Evolutionary conservation across 1,140 invertebrate genomes (phyloP).

Genomic region (Zaprionus lachaisei): DNA sequence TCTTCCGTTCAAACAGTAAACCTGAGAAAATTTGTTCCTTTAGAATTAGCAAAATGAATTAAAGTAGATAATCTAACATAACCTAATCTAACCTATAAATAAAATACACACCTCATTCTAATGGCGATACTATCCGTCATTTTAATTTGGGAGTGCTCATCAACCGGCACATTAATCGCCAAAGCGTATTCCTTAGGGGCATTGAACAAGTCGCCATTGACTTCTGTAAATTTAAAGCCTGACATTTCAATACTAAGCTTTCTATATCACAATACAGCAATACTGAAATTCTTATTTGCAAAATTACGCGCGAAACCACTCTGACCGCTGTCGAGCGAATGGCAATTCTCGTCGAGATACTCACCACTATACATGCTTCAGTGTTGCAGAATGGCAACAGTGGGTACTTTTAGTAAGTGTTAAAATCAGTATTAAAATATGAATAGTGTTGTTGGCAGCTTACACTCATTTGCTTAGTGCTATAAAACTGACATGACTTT

Average conservation of each 20-base stretch:
- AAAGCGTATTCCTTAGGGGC: slow-evolving; percentile 25
- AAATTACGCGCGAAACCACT: slow-evolving; percentile 33
- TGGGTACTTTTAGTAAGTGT: slow-evolving; percentile 20
- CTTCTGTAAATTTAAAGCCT: slow-evolving; percentile 69
- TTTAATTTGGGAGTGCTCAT: no score
- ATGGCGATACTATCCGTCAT: slow-evolving; percentile 88
- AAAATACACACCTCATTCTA: slow-evolving; percentile 72
- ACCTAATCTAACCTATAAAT: not conserved
- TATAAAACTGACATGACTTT: not conserved
- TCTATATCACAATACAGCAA: slow-evolving; percentile 8
- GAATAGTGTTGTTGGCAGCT: not conserved
- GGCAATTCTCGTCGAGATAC: not conserved
- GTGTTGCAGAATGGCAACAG: slow-evolving; percentile 30
- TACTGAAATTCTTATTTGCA: slow-evolving; percentile 23
- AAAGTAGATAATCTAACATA: not conserved
- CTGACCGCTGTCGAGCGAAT: slow-evolving; percentile 25
- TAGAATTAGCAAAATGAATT: not conserved
- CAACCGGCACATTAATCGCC: no score
- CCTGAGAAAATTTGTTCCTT: slow-evolving; percentile 80
- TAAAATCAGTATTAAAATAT: slow-evolving; percentile 9
- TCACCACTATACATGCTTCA: not conserved
- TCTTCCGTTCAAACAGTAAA: no score
- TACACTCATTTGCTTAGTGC: no score
- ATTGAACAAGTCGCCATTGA: slow-evolving; percentile 86
- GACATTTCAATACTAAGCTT: slow-evolving; percentile 42